Base-by-base conservation (phyloP, 2,888 invertebrate genomes). In the Synergus japonicus region DNA sequence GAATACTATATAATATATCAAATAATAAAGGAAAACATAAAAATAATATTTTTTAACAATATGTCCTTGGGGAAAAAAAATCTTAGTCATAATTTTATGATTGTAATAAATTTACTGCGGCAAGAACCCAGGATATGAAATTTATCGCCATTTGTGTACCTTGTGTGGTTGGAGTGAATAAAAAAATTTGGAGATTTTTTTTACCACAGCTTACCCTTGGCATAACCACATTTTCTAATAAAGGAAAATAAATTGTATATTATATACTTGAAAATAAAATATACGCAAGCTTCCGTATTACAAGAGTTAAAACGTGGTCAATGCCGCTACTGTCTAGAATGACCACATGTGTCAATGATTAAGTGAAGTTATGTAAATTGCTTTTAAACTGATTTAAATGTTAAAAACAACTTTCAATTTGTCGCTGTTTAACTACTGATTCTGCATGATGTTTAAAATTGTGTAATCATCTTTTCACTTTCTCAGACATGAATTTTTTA, bases 321-420 rank as follows among this genome's bases (percentile, higher is more conserved):
- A 73, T 54, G 73, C 73, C 13, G 2, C 54, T 73, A 54, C 73
- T 73, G 73, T 73, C 54, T 58, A 63, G 54, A 54, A 73, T 58
- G 22, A 73, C 54, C 73, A 73, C 73, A 73, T 73, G 49, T 73
- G 73, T n/a, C 73, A n/a, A 9, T 54, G 54, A 58, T 73, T 73
- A 73, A 54, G 73, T 37, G n/a, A 54, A 54, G 54, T 73, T 73
- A 73, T 54, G 29, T 58, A 54, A 73, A 73, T 73, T 54, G 41
- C 54, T 37, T 54, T 54, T 37, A 13, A 41, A 41, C 13, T 54
- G 73, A 4, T 37, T 73, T 73, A 73, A 49, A 13, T 29, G 69
- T 46, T 49, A 29, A 46, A 22, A 46, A 37, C 46, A 49, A 69
- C 46, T 66, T 44, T 29, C 65, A 65, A 15, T 18, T 58, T 58